Percentiles rank a stretch among this genome's conserved stretches.
Evolutionary conservation across 1,140 invertebrate genomes (phyloP).

Genomic region (Nebria ingens): DNA sequence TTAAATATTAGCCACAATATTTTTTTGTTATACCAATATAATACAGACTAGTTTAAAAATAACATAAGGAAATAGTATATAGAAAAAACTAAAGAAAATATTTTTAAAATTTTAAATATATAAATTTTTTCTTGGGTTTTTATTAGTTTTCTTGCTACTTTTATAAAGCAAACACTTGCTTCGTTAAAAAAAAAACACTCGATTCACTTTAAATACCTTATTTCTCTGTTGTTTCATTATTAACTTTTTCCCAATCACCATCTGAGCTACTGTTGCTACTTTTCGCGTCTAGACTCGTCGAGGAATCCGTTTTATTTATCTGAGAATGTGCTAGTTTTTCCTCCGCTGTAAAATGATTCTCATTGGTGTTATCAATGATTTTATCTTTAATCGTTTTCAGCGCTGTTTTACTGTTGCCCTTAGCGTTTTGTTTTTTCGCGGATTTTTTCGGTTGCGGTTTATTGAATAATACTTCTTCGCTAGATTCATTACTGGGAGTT

Average conservation of each 20-base stretch:
- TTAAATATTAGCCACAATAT: constrained; percentile 2
- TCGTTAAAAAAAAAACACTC: too few relatives aligned
- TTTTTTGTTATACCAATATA: neutral
- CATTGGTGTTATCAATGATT: constrained; percentile 7
- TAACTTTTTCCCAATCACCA: constrained; percentile 34
- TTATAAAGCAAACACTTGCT: too few relatives aligned
- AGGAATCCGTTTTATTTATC: constrained; percentile 22
- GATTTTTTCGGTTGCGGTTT: neutral
- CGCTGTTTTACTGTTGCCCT: neutral
- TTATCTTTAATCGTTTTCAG: constrained; percentile 12
- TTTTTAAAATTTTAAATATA: neutral
- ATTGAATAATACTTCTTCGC: neutral
- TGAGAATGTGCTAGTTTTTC: constrained; percentile 13
- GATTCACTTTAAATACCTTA: too few relatives aligned
- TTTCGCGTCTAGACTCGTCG: constrained; percentile 20
- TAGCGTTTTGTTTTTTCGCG: neutral
- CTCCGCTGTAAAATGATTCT: constrained; percentile 1
- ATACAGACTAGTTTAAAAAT: neutral
- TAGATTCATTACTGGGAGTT: neutral
- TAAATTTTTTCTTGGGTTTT: too few relatives aligned
- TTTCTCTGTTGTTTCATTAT: constrained; percentile 16
- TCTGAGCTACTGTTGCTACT: constrained; percentile 31
- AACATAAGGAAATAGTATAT: neutral
- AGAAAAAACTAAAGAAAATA: too few relatives aligned
- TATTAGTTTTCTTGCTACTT: too few relatives aligned